A percentile compares a stretch with the other conserved stretches of the same genome.
Evolutionary conservation across 2,797 vertebrate species (phyloP).

Genomic region (Anguilla obscura): DNA sequence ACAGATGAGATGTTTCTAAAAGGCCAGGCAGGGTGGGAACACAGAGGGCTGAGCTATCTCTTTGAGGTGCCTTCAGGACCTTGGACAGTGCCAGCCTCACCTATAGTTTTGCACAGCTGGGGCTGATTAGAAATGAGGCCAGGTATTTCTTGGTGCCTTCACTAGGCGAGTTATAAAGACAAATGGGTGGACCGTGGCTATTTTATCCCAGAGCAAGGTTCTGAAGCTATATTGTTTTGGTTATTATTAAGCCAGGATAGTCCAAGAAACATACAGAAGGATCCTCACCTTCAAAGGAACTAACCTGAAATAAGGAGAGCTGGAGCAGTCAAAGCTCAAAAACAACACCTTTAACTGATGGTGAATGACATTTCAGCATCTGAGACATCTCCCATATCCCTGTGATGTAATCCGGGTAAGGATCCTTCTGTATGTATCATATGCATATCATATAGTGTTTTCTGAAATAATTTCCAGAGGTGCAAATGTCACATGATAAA

Average conservation of each 20-base stretch:
- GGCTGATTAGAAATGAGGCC: not conserved
- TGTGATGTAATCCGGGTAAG: too few species aligned
- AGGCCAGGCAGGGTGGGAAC: not conserved
- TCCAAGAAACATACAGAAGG: not conserved
- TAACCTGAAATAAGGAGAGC: not conserved
- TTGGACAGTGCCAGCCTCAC: not conserved
- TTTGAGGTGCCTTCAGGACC: not conserved
- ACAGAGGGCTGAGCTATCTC: not conserved
- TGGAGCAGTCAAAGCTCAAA: not conserved
- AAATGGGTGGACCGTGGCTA: not conserved
- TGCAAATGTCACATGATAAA: not conserved
- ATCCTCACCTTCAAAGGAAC: not conserved
- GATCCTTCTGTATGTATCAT: conserved; percentile 26
- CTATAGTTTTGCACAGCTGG: not conserved
- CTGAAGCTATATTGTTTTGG: not conserved
- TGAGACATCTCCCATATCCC: too few species aligned
- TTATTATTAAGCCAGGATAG: not conserved
- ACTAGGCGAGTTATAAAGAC: not conserved
- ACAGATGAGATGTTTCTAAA: not conserved
- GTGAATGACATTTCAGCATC: not conserved
- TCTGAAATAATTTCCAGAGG: not conserved
- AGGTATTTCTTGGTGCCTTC: not conserved
- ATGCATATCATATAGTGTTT: conserved; percentile 47
- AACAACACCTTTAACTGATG: not conserved
- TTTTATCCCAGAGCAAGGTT: not conserved